A percentile compares a stretch with the other conserved stretches of the same genome.
phyloP scores from a whole-genome alignment of 2,888 invertebrate genomes.

The Ophonus ardosiacus region DNA sequence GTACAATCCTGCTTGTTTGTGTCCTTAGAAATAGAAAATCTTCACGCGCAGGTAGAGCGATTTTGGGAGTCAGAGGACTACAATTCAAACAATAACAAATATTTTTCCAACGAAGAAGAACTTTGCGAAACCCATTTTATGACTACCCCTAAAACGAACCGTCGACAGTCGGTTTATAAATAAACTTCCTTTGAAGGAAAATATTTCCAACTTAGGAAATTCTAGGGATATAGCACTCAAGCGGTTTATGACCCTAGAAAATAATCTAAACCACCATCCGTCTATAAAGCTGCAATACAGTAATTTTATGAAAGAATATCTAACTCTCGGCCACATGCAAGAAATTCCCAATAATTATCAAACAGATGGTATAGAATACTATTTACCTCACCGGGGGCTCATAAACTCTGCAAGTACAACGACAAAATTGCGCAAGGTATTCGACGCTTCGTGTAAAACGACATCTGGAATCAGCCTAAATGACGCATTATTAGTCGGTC shows the following conservation, averaged over 20 bases:
- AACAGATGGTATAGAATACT: not conserved
- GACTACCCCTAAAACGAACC: not conserved
- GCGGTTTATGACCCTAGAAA: not conserved
- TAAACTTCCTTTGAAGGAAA: constrained; percentile 9
- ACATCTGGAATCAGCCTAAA: not conserved
- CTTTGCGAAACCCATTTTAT: not conserved
- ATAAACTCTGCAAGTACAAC: not conserved
- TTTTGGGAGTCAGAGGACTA: not conserved
- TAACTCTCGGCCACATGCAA: not conserved
- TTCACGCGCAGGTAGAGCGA: not conserved
- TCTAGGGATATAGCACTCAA: not conserved
- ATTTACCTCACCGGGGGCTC: not conserved
- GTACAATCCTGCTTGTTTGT: not conserved
- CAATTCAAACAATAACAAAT: not conserved
- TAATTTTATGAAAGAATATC: not conserved
- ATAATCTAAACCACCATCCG: not conserved
- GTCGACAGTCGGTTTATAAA: not conserved
- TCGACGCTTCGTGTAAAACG: not conserved
- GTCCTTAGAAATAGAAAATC: not conserved
- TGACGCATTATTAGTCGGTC: not conserved
- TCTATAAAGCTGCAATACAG: not conserved
- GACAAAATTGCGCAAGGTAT: constrained; percentile 8
- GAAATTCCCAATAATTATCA: not conserved
- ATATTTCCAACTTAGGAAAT: not conserved
- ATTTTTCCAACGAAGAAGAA: not conserved